A percentile compares a stretch with the other conserved stretches of the same genome.
Evolutionary conservation across 2,113 vertebrate genomes (phyloP).

Genomic region (Rhombomys opimus): DNA sequence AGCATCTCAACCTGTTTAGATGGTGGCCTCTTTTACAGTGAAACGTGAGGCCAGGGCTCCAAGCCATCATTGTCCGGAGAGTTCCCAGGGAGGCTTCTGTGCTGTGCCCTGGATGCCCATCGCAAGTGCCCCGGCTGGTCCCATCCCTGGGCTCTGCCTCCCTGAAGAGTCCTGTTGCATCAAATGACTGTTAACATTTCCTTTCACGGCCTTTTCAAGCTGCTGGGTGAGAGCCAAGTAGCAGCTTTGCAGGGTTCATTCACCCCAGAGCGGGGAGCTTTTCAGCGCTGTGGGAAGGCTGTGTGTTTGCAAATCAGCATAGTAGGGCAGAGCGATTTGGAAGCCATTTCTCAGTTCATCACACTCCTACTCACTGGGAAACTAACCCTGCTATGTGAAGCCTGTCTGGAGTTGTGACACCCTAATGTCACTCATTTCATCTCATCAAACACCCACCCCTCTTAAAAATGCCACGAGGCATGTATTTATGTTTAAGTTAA

Average conservation of each 20-base stretch:
- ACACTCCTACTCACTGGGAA: slow-evolving; percentile 72
- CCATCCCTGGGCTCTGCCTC: background rate
- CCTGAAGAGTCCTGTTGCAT: background rate
- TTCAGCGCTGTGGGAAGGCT: slow-evolving; percentile 59
- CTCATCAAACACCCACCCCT: slow-evolving; percentile 76
- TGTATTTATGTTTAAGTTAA: slow-evolving; percentile 73
- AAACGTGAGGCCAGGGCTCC: slow-evolving; percentile 59
- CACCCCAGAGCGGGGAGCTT: background rate
- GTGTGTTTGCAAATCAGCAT: slow-evolving; percentile 9
- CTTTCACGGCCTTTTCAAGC: background rate
- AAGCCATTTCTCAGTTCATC: slow-evolving; percentile 57
- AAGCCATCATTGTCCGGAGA: background rate
- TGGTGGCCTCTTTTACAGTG: slow-evolving; percentile 54
- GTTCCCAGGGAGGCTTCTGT: slow-evolving; percentile 61
- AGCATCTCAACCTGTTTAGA: background rate
- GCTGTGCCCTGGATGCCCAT: background rate
- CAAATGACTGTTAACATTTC: background rate
- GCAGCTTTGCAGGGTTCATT: slow-evolving; percentile 20
- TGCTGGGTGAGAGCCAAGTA: background rate
- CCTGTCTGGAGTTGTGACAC: slow-evolving; percentile 76
- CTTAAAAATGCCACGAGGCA: slow-evolving; percentile 58
- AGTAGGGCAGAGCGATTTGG: slow-evolving; percentile 55
- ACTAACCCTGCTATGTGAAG: background rate
- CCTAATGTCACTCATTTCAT: slow-evolving; percentile 69
- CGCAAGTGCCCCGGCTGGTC: background rate